These are phyloP conservation scores for Mylabris phalerata DNA, from an alignment of 1,140 invertebrate genomes.

Conservation along the genomic window DNA sequence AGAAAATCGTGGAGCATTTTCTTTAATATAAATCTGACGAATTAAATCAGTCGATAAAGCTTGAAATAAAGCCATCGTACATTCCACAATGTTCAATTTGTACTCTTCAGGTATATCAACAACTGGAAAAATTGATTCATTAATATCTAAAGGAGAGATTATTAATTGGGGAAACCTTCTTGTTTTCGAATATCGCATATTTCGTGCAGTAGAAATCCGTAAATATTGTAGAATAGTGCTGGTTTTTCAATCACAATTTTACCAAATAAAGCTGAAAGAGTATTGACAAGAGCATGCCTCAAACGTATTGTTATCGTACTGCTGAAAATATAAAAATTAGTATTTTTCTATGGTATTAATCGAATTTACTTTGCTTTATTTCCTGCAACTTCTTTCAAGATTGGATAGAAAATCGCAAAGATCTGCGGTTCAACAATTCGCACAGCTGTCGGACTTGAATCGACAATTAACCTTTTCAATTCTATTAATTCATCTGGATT, in stretches of 20 bases:
- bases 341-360: not conserved
- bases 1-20: constrained; percentile 49
- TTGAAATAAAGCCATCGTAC: constrained; percentile 46
- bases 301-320: constrained; percentile 14
- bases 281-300: constrained; percentile 24
- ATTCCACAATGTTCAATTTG: constrained; percentile 49
- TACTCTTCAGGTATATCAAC: constrained; percentile 51
- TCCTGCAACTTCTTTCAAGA: constrained; percentile 16
- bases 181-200: constrained; percentile 24
- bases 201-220: constrained; percentile 38
- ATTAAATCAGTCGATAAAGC: constrained; percentile 43
- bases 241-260: constrained; percentile 23
- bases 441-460: constrained; percentile 3
- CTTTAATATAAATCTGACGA: constrained; percentile 45
- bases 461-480: constrained; percentile 3
- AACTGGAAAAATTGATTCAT: constrained; percentile 29
- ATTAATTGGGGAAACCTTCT: constrained; percentile 11
- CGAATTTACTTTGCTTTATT: constrained; percentile 11
- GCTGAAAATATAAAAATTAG: constrained; percentile 10
- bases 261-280: constrained; percentile 26
- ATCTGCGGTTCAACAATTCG: constrained; percentile 10
- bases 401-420: constrained; percentile 17
- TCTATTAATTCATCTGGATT: constrained; percentile 6
- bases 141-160: not conserved
- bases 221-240: constrained; percentile 32